Base-by-base conservation (phyloP, 2,888 invertebrate species). In the Cosmia pyralina region DNA sequence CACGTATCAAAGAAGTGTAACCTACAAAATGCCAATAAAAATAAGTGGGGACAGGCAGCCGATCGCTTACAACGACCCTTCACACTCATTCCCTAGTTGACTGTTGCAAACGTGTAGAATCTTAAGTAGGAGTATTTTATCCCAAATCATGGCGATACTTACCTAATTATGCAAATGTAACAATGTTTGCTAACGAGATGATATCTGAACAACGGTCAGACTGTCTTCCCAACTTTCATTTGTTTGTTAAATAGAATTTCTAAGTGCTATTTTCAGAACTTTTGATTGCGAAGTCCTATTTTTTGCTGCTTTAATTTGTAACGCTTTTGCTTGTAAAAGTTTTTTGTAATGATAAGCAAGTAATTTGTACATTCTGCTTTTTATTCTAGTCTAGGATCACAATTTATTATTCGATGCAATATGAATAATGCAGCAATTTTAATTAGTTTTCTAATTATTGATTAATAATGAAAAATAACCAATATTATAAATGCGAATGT, bases 151-250 rank as follows among this genome's bases (percentile, higher is more conserved):
- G 44, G 58, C 34, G 50, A 73, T 77, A 81, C 46, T 68, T 62
- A 57, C 55, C 28, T 75, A 74, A 82, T 84, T 82, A 81, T 82
- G 82, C 38, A 74, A 81, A 81, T 82, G 63, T 71, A 41, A 82
- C 69, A 77, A 64, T 77, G 73, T 69, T 72, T 71, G 66, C 19
- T 69, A 63, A 71, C 69, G 44, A 81, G 70, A 71, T 73, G 34
- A 65, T 69, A 68, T 62, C 76, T 38, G 64, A 72, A 60, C 59
- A 70, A 69, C 64, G 84, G 71, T 57, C 63, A 71, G 60, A 59
- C 64, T 63, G 60, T 34, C 41, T 28, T 28, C 28, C 28, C 28
- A 52, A 46, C 67, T 59, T 60, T n/a, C 65, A 79, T 83, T 83
- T 71, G 50, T 81, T 55, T 71, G 50, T 81, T 55, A 53, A 71